phyloP scores from a whole-genome alignment of 23 tunicate species.

The Halocynthia aurantium region DNA sequence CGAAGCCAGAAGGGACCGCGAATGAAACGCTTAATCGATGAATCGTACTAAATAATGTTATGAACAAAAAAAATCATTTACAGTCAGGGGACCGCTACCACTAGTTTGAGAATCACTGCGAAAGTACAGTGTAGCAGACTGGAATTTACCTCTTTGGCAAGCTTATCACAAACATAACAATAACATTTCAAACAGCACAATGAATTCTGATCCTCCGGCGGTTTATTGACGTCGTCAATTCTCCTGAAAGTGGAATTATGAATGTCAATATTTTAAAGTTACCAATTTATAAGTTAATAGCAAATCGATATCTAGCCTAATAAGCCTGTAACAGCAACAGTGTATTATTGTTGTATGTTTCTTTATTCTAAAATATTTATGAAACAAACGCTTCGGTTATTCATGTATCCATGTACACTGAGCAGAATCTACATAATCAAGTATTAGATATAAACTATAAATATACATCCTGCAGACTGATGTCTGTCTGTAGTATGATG shows the following conservation, averaged over 20 bases:
- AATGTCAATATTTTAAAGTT: background rate
- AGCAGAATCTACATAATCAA: background rate
- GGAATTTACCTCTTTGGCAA: constrained; percentile 45
- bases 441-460: no score
- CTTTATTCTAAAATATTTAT: no score
- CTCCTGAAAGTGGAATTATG: constrained; percentile 24
- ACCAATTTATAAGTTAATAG: background rate
- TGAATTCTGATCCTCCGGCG: constrained; percentile 27
- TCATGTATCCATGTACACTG: background rate
- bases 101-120: background rate
- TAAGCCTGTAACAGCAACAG: no score
- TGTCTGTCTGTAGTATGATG: no score
- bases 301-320: no score
- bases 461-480: no score
- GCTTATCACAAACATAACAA: constrained; percentile 78
- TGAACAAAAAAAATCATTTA: background rate
- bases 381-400: background rate
- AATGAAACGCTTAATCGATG: background rate
- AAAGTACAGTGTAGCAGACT: background rate
- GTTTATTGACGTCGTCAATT: constrained; percentile 29
- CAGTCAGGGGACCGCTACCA: background rate
- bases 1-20: background rate
- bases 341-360: no score
- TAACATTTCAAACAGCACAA: constrained; percentile 64
- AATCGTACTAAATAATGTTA: background rate